These are phyloP conservation scores for Hydrotaea diabolus DNA, from an alignment of 2,888 invertebrate species.

Conservation along the genomic window DNA sequence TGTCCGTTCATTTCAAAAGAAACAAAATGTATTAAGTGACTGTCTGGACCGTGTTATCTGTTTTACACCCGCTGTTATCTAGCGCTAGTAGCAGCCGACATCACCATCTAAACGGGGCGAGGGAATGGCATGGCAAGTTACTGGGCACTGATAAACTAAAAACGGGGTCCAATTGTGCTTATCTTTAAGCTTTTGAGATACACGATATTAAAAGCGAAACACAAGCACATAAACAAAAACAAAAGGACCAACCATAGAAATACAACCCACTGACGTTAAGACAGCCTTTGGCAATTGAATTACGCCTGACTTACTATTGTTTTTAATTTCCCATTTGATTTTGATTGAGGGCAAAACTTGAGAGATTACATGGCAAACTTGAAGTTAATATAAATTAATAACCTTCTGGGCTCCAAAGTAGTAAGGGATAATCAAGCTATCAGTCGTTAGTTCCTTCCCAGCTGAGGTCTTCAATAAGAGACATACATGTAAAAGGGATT, in stretches of 20 bases:
- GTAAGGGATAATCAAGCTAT: no score
- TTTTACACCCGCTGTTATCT: not conserved
- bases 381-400: no score
- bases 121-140: not conserved
- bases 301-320: no score
- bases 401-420: no score
- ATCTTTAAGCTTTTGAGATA: slow-evolving; percentile 17
- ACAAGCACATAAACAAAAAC: not conserved
- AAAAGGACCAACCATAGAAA: not conserved
- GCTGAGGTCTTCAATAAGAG: no score
- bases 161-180: slow-evolving; percentile 3
- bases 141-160: slow-evolving; percentile 10
- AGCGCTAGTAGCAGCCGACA: not conserved
- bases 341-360: no score
- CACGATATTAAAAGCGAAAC: slow-evolving; percentile 15
- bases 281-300: no score
- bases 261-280: not conserved
- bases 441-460: no score
- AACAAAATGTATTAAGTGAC: slow-evolving; percentile 1
- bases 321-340: no score
- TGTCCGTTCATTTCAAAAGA: not conserved
- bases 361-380: no score
- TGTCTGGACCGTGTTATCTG: slow-evolving; percentile 15
- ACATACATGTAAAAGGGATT: no score
- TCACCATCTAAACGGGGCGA: not conserved